Percentiles rank a stretch among this genome's conserved stretches.
Conservation (phyloP, 1,140 invertebrate genomes). For the Eueides isabella region DNA sequence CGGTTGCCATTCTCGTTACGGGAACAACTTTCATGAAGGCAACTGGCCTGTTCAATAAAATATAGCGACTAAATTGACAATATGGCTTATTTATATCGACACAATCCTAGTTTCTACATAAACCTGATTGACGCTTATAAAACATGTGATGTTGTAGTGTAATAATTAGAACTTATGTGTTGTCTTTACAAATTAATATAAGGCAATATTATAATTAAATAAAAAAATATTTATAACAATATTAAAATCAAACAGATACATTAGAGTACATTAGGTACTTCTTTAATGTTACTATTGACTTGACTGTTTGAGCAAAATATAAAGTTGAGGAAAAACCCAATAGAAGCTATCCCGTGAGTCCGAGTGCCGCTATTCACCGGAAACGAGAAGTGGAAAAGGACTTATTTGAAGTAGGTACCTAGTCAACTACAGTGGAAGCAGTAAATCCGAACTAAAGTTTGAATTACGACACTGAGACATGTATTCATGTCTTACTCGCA, state of each 20-base stretch:
- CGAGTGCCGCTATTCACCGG: constrained; percentile 7
- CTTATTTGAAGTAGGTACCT: background rate
- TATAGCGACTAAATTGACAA: constrained; percentile 41
- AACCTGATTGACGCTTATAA: background rate
- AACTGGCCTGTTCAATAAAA: constrained; percentile 61
- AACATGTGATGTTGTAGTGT: background rate
- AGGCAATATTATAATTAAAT: no score
- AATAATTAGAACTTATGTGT: background rate
- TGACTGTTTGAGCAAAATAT: constrained; percentile 1
- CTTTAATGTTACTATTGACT: background rate
- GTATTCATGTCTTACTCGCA: background rate
- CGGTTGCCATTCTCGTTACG: constrained; percentile 66
- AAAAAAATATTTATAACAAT: background rate
- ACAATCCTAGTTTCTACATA: constrained; percentile 27
- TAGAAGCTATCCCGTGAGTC: background rate
- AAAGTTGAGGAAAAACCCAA: constrained; percentile 13
- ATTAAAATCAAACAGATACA: background rate
- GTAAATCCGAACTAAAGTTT: constrained; percentile 8
- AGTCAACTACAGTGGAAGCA: constrained; percentile 7
- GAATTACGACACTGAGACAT: constrained; percentile 3
- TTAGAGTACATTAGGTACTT: no score
- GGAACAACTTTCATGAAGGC: constrained; percentile 77
- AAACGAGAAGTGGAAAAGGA: background rate
- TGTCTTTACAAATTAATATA: no score
- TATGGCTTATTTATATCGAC: constrained; percentile 33